Base-by-base conservation (phyloP, 2,888 invertebrate genomes). In the Drosophila quinaria region DNA sequence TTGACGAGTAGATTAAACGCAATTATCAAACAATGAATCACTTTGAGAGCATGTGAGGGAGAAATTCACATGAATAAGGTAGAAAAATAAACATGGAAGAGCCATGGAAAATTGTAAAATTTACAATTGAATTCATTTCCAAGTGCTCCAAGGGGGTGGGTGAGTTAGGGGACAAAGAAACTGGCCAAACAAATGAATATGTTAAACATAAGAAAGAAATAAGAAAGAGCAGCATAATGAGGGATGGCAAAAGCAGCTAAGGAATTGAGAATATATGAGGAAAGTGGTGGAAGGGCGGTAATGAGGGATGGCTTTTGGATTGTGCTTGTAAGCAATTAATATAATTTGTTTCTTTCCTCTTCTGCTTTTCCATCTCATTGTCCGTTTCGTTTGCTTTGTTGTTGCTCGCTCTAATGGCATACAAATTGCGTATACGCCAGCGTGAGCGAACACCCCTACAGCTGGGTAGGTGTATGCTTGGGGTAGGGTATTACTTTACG, bases 401-500 rank as follows among this genome's bases (percentile, higher is more conserved):
- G 25, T 22, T 56, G 15, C 52, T 46, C 13, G 62, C 51, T 72
- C 70, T 77, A 80, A 76, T 73, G 68, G 74, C 72, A 77, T 61
- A 80, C 70, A 75, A 83, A 86, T 83, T 88, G 71, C 79, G 84
- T 70, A 87, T 83, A 87, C 89, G 75, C 60, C 60, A 58, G 66
- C 73, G 71, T 79, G 77, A 73, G 55, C 74, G 49, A 42, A 51
- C 56, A 61, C 42, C 54, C 59, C 62, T 42, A 46, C 62, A 63
- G 22, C 39, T 39, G 52, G 56, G 54, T 61, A 54, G 65, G 78
- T 61, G 41, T 69, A 35, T 25, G 47, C 15, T 11, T 8, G 25
- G 64, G 42, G 60, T 55, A 50, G 59, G 33, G 51, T 37, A 62
- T 55, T 66, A 68, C 70, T 81, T 89, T 50, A 74, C 78, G 81